Evolutionary conservation across 53 echinoderm and acorn worm genomes (phyloP), one percentile per base, ranked within the genome.

Genomic region (Holothuria leucospilota): DNA sequence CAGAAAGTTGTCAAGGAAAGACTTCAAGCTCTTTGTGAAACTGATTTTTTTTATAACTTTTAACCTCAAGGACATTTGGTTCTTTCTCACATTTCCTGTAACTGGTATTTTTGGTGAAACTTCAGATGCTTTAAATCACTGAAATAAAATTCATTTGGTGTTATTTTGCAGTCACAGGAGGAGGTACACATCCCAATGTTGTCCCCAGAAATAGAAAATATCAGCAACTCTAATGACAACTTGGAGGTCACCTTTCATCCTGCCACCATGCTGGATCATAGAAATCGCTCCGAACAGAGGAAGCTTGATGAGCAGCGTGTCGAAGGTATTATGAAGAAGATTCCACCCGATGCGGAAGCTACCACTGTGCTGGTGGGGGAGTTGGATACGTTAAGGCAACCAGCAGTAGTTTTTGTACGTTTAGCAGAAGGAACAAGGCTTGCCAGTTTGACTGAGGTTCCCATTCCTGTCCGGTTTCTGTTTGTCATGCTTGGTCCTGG

Each of bases 301-400:
- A 82, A 63, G 29, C 73, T 92, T 0, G 94, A 94, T 85, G 84
- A 87, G 68, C 84, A 85, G 28, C 85, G 86, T 38, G 71, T 92
- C 11, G 93, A 95, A 28, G 95, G 95, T 13, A 93, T 98, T 74
- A 98, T 98, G 98, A 89, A 93, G 4, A 93, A 95, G 85, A 99
- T 99, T 23, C 95, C 99, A 2, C 53, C 70, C 0, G 95, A 92
- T 85, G 94, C 99, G 0, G 99, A 98, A 72, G 99, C 90, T 1
- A 93, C 99, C 34, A 90, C 95, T 15, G 92, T 95, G 16, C 78
- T 99, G 34, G 94, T 99, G 6, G 99, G 99, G 8, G 94, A 95
- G 61, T 88, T 99, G 29, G 89, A 99, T 67, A 87, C 91, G 49
- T 69, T 99, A 67, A 89, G 88, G 29, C 88, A 86, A 11, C 95